These are phyloP conservation scores for Antennarius maculatus DNA, from an alignment of 2,797 vertebrate genomes.

Conservation along the genomic window DNA sequence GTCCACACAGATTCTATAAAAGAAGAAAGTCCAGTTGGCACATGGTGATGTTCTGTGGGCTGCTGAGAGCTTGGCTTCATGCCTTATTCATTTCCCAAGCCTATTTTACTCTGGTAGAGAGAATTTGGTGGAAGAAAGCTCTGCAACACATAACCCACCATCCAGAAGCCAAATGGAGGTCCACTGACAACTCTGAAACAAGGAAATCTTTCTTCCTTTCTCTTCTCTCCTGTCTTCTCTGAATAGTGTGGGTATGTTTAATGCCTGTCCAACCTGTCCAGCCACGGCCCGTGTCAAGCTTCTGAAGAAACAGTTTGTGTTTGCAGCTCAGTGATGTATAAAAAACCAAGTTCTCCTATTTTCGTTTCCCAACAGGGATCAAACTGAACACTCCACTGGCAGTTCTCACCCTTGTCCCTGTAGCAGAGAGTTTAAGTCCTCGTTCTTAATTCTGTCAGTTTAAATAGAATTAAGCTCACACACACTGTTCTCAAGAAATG, in stretches of 20 bases:
- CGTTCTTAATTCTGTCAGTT: not conserved
- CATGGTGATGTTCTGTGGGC: constrained; percentile 51
- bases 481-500: too few species aligned
- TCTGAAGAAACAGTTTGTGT: not conserved
- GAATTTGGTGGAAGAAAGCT: constrained; percentile 41
- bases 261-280: not conserved
- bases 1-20: constrained; percentile 41
- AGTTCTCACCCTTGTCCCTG: not conserved
- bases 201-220: not conserved
- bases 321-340: constrained; percentile 5
- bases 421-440: not conserved
- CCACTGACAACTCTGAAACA: constrained; percentile 28
- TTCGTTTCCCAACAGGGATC: constrained; percentile 7
- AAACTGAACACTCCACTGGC: not conserved
- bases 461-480: too few species aligned
- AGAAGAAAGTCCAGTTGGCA: constrained; percentile 50
- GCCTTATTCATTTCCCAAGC: constrained; percentile 75
- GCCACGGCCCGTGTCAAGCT: not conserved
- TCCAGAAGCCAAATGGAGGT: constrained; percentile 37
- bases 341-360: not conserved
- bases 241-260: not conserved
- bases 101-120: constrained; percentile 46
- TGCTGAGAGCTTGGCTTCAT: constrained; percentile 70
- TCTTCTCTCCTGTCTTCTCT: not conserved
- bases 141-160: constrained; percentile 22